Evolutionary conservation across 2,797 vertebrate genomes (phyloP).

Genomic region (Fratercula arctica): DNA sequence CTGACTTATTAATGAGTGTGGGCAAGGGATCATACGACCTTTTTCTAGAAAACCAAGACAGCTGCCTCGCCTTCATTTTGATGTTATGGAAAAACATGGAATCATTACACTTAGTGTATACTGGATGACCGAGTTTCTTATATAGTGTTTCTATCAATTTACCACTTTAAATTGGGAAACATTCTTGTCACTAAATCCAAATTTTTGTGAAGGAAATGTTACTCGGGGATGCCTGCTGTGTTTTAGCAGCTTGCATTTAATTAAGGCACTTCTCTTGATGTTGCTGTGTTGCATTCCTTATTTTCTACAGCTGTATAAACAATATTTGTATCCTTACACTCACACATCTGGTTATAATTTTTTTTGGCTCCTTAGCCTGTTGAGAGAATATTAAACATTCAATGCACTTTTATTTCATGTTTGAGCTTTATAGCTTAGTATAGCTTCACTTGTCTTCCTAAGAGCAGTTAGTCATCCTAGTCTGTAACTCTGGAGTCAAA

Average conservation of each 20-base stretch:
- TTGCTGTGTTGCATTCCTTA: not conserved
- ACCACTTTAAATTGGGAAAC: not conserved
- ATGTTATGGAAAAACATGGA: accelerated
- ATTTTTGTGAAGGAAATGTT: not conserved
- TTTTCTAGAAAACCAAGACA: not conserved
- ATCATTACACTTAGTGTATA: accelerated
- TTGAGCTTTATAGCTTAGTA: not conserved
- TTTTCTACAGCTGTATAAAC: not conserved
- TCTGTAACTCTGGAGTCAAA: not conserved
- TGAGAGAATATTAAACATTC: not conserved
- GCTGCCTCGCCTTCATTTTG: not conserved
- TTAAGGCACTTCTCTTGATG: not conserved
- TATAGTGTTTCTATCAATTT: not conserved
- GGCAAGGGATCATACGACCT: not conserved
- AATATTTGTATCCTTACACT: not conserved
- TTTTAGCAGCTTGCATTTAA: conserved; percentile 3
- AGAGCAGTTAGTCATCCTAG: not conserved
- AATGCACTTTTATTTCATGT: not conserved
- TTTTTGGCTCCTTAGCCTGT: not conserved
- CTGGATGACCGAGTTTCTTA: not conserved
- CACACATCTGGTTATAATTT: not conserved
- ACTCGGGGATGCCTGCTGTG: not conserved
- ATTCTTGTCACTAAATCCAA: not conserved
- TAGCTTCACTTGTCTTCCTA: not conserved
- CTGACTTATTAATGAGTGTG: not conserved